A percentile compares a stretch with the other conserved stretches of the same genome.
Conservation (phyloP, 2,888 invertebrate species). For the Tinea trinotella region DNA sequence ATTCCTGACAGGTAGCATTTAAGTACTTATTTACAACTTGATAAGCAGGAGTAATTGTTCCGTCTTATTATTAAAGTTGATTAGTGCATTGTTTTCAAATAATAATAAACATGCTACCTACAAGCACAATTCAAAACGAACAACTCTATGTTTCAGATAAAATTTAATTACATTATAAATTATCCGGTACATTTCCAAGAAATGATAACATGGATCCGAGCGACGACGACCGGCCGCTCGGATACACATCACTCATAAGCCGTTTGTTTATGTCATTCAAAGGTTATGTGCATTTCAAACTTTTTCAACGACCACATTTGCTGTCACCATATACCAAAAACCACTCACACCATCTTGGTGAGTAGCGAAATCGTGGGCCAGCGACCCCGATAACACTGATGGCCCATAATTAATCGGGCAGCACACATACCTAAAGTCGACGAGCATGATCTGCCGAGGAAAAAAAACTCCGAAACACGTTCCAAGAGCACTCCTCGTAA, state of each 20-base stretch:
- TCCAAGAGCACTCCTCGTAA: constrained; percentile 35
- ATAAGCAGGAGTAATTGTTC: too few relatives aligned
- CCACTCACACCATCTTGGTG: constrained; percentile 32
- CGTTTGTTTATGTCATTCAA: constrained; percentile 6
- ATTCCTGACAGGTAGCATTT: too few relatives aligned
- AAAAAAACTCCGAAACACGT: constrained; percentile 49
- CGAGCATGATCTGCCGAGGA: constrained; percentile 54
- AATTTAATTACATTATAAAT: constrained; percentile 66
- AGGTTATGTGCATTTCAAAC: not conserved
- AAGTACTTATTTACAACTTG: too few relatives aligned
- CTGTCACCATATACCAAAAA: constrained; percentile 46
- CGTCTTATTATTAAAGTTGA: too few relatives aligned
- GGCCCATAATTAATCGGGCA: constrained; percentile 61
- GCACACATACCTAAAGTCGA: constrained; percentile 67
- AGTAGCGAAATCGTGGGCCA: constrained; percentile 55
- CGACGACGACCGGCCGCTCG: not conserved
- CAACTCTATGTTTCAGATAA: constrained; percentile 48
- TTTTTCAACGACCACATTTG: constrained; percentile 32
- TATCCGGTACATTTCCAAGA: constrained; percentile 58
- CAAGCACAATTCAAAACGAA: constrained; percentile 49
- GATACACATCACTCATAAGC: not conserved
- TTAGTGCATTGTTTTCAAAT: not conserved
- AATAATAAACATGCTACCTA: constrained; percentile 5
- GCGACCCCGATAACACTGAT: constrained; percentile 54
- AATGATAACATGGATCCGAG: constrained; percentile 47